A percentile compares a stretch with the other conserved stretches of the same genome.
These are phyloP conservation scores for Drosophila seclusa DNA, from an alignment of 2,888 invertebrate species.

Conservation along the genomic window DNA sequence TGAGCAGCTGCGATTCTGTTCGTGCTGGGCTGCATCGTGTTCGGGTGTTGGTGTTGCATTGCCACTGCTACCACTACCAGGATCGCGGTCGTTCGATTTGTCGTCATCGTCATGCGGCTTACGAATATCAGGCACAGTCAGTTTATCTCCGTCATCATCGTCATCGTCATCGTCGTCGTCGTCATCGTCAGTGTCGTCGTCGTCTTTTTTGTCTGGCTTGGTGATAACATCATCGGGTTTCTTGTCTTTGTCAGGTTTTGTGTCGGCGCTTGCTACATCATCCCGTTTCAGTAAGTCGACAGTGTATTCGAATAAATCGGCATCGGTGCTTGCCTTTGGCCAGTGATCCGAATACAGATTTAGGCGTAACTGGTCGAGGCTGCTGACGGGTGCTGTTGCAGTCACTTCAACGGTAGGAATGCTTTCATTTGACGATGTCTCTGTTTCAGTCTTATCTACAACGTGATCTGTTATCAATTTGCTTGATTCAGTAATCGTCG, in stretches of 20 bases:
- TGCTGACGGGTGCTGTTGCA: constrained; percentile 30
- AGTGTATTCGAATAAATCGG: constrained; percentile 48
- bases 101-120: constrained; percentile 84
- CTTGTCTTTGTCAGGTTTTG: constrained; percentile 64
- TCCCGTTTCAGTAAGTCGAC: constrained; percentile 54
- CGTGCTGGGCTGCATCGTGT: constrained; percentile 56
- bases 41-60: constrained; percentile 80
- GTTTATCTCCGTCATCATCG: constrained; percentile 83
- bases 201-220: constrained; percentile 85
- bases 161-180: constrained; percentile 87
- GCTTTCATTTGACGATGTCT: constrained; percentile 66
- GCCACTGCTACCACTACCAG: constrained; percentile 87
- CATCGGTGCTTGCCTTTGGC: constrained; percentile 54
- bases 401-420: constrained; percentile 64
- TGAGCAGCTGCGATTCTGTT: constrained; percentile 83
- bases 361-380: constrained; percentile 57
- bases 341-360: constrained; percentile 78
- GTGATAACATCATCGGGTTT: constrained; percentile 56
- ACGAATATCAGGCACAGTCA: constrained; percentile 80
- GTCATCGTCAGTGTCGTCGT: constrained; percentile 74
- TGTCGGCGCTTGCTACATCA: constrained; percentile 45
- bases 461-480: constrained; percentile 57
- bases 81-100: constrained; percentile 87
- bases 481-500: constrained; percentile 63
- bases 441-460: constrained; percentile 76